phyloP scores from a whole-genome alignment of 53 echinoderm and acorn worm genomes.

The Echinarachnius parma region DNA sequence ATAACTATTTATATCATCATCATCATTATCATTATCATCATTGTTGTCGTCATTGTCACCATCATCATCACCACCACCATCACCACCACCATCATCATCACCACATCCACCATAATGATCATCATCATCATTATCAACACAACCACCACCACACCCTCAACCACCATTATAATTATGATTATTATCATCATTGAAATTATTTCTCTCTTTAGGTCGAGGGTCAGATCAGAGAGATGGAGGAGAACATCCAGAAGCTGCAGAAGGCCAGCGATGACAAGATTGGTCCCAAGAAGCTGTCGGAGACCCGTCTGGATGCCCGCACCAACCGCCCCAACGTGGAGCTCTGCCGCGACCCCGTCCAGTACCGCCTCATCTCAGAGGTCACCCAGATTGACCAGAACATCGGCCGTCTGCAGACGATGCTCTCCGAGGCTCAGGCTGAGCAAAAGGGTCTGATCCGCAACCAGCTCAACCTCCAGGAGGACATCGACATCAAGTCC shows the following conservation, averaged over 20 bases:
- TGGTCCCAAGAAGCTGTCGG: constrained; percentile 87
- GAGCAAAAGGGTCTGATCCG: constrained; percentile 92
- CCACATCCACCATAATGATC: neutral
- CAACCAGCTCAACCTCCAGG: constrained; percentile 87
- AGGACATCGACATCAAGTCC: constrained; percentile 93
- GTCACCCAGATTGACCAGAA: constrained; percentile 81
- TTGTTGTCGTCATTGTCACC: too few species aligned
- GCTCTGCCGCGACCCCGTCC: constrained; percentile 96
- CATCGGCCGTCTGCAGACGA: constrained; percentile 60
- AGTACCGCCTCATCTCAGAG: constrained; percentile 94
- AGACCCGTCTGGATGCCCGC: constrained; percentile 82
- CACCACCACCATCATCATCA: neutral
- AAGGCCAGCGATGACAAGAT: constrained; percentile 75
- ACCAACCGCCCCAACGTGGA: constrained; percentile 91
- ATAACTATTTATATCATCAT: too few species aligned
- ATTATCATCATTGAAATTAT: neutral
- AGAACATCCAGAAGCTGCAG: constrained; percentile 88
- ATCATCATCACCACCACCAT: constrained; percentile 1
- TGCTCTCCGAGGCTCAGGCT: constrained; percentile 70
- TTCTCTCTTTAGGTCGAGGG: constrained; percentile 58
- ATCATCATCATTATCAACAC: neutral
- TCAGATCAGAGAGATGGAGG: constrained; percentile 90
- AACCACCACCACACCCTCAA: neutral
- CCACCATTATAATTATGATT: neutral
- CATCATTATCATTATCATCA: too few species aligned